Evolutionary conservation across 2,113 vertebrate genomes (phyloP), one percentile per base, ranked within the genome.

Genomic region (Eleginops maclovinus): DNA sequence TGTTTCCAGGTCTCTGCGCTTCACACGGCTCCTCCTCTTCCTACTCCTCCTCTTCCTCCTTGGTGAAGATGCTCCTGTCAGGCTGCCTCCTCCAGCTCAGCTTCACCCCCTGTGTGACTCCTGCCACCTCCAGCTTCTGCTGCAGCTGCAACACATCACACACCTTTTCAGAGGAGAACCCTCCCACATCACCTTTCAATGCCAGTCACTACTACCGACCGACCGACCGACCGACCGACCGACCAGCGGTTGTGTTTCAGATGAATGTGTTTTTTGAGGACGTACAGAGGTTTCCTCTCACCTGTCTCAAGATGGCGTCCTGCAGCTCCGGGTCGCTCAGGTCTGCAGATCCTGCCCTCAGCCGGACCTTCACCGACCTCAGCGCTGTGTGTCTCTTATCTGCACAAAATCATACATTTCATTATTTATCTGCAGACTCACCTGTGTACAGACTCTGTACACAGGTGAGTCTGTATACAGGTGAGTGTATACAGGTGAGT

Each of bases 231-330:
- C n/a, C n/a, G n/a, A n/a, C n/a, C n/a, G n/a, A n/a, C n/a, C n/a
- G n/a, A n/a, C n/a, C n/a, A n/a, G n/a, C n/a, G n/a, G n/a, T n/a
- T n/a, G n/a, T n/a, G n/a, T n/a, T n/a, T n/a, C n/a, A n/a, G n/a
- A n/a, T n/a, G n/a, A n/a, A n/a, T n/a, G n/a, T n/a, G n/a, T n/a
- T n/a, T n/a, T n/a, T n/a, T n/a, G n/a, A n/a, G n/a, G n/a, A n/a
- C n/a, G n/a, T n/a, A n/a, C n/a, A n/a, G n/a, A n/a, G n/a, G n/a
- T n/a, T n/a, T n/a, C 31, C 31, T 49, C 50, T 68, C 40, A 84
- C 86, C 82, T 87, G 74, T 71, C 51, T 55, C 44, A 78, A 60
- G 65, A 87, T 31, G 56, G 26, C 19, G 16, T 72, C 46, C 0
- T 72, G 78, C 28, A 84, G 13, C 0, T 2, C 0, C 0, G 62